These are phyloP conservation scores for Echeneis naucrates DNA, from an alignment of 2,797 vertebrate genomes.

Conservation along the genomic window DNA sequence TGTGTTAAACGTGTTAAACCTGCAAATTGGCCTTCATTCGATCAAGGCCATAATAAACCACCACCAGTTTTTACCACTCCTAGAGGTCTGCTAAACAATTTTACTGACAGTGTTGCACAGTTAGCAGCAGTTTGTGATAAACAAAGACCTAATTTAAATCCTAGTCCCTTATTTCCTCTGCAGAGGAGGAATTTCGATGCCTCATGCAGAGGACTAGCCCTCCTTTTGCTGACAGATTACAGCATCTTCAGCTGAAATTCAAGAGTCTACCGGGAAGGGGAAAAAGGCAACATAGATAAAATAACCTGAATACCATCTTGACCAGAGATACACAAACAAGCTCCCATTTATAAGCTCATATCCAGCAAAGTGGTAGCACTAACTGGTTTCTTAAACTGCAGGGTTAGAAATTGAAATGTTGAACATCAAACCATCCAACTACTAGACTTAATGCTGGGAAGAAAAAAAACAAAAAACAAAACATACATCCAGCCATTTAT, in stretches of 20 bases:
- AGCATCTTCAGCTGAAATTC: background rate
- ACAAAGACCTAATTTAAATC: background rate
- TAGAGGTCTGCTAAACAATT: slow-evolving; percentile 13
- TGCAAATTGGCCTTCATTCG: slow-evolving; percentile 23
- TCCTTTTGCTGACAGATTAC: background rate
- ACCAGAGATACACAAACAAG: too few species aligned
- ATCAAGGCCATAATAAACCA: slow-evolving; percentile 48
- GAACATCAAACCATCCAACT: background rate
- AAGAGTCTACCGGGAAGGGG: background rate
- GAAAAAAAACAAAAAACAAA: background rate
- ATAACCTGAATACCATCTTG: too few species aligned
- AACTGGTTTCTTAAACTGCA: background rate
- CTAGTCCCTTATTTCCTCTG: too few species aligned
- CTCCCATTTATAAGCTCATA: background rate
- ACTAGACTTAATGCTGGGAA: too few species aligned
- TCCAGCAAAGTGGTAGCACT: too few species aligned
- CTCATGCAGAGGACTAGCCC: background rate
- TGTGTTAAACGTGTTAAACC: too few species aligned
- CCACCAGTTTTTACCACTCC: background rate
- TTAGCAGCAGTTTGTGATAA: slow-evolving; percentile 12
- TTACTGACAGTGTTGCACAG: slow-evolving; percentile 23
- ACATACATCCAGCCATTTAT: too few species aligned
- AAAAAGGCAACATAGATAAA: background rate
- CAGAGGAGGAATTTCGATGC: background rate
- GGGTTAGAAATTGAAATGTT: background rate